Base-by-base conservation (phyloP, 2,113 vertebrate genomes). In the Gallinago jamesoni region DNA sequence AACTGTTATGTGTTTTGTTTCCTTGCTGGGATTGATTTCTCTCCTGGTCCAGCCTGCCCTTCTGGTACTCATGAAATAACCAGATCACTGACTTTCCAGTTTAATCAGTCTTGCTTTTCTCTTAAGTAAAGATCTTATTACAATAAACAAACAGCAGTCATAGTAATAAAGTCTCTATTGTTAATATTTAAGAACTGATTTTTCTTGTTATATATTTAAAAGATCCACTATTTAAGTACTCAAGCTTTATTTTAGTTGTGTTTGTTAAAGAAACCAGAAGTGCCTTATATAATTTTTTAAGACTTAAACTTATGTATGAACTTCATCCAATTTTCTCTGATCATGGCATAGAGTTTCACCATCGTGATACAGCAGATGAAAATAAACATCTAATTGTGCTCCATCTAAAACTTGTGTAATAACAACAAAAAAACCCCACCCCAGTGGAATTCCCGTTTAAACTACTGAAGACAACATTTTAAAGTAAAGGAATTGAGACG, bases 301-400 rank as follows among this genome's bases (percentile, higher is more conserved):
- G 39, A 81, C 53, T 94, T 85, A 97, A 78, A 97, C 98, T 98
- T 98, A 98, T 98, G 97, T 99, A 97, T 99, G 99, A 86, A 99
- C 97, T 24, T 98, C 98, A 73, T 99, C 98, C 53, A 99, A 97
- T 97, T 99, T 99, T 87, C 97, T 98, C 73, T 98, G 97, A 97
- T 99, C 98, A 68, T 94, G 99, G 95, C 97, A 98, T 33, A 99
- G 83, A 35, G 98, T 85, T 78, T 98, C 97, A 76, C 98, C 98
- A 62, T 98, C 97, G 37, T 99, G 98, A 92, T 98, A 98, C 14
- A 96, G 86, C 64, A 99, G 97, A 78, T 96, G 87, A 96, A 99
- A 99, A 96, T 99, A 98, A 86, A 98, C 98, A 94, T 99, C 98
- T 77, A 99, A 97, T 89, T 98, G 97, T 53, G 98, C 97, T 77